A percentile compares a stretch with the other conserved stretches of the same genome.
Evolutionary conservation across 2,888 invertebrate genomes (phyloP).

Genomic region (Melanophora roralis): DNA sequence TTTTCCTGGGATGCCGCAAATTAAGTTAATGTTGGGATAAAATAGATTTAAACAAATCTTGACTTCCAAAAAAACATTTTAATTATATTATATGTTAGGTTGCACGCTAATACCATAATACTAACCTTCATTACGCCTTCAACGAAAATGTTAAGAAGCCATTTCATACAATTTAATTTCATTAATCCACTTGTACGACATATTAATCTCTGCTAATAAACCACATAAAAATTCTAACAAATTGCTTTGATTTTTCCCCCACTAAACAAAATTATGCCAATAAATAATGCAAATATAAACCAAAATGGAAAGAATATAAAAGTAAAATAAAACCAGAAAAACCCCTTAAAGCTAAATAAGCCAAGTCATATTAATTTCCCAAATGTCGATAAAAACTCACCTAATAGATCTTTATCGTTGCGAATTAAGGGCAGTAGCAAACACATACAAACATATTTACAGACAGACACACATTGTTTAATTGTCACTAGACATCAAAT

Average conservation of each 20-base stretch:
- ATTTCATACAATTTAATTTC: constrained; percentile 65
- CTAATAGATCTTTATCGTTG: constrained; percentile 62
- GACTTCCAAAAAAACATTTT: neutral
- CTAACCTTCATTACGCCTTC: neutral
- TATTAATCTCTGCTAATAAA: constrained; percentile 73
- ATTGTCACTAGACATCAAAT: constrained; percentile 75
- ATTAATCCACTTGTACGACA: constrained; percentile 70
- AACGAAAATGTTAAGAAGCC: neutral
- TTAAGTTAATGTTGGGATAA: too few species aligned
- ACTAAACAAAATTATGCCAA: neutral
- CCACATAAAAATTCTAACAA: constrained; percentile 67
- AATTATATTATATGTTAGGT: too few species aligned
- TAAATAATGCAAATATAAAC: constrained; percentile 37
- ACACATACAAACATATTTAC: neutral
- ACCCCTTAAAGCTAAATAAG: constrained; percentile 50
- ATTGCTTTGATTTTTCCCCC: constrained; percentile 65
- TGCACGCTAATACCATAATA: neutral
- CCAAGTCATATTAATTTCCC: constrained; percentile 60
- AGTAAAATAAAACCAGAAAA: neutral
- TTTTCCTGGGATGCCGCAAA: too few species aligned
- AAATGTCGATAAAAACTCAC: constrained; percentile 58
- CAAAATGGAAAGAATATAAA: neutral
- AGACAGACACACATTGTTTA: constrained; percentile 69
- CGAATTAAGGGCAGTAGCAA: constrained; percentile 37
- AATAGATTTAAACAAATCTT: too few species aligned